A percentile compares a stretch with the other conserved stretches of the same genome.
Evolutionary conservation across 2,888 invertebrate species (phyloP).

Genomic region (Oligia fasciuncula): DNA sequence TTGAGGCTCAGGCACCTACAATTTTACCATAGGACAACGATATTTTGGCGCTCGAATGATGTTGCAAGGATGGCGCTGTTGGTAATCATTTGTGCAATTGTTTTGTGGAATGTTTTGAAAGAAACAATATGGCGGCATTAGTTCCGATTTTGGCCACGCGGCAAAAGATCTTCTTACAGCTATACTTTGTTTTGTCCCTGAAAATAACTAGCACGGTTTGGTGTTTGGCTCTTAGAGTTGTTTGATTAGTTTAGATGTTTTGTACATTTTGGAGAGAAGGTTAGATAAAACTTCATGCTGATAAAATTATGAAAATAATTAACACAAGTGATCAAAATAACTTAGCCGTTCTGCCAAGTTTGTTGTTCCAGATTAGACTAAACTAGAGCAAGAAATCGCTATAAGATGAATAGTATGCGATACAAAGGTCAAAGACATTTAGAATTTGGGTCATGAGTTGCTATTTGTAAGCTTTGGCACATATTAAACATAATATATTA

Average conservation of each 20-base stretch:
- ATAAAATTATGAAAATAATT: not conserved
- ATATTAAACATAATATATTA: conserved; percentile 51
- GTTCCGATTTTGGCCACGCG: not conserved
- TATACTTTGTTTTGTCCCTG: not conserved
- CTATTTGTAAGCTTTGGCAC: conserved; percentile 49
- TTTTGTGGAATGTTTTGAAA: too few species aligned
- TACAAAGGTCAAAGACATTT: conserved; percentile 22
- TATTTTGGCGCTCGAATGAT: not conserved
- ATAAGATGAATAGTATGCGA: not conserved
- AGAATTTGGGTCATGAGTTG: conserved; percentile 41
- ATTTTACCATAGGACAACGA: not conserved
- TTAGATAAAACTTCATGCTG: too few species aligned
- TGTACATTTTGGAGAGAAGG: not conserved
- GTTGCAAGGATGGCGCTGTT: too few species aligned
- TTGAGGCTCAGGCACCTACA: not conserved
- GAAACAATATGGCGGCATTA: not conserved
- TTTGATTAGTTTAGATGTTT: not conserved
- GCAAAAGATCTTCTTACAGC: not conserved
- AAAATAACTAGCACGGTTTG: not conserved
- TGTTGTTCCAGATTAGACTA: not conserved
- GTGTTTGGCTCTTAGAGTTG: not conserved
- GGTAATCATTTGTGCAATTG: not conserved
- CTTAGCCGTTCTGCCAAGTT: not conserved
- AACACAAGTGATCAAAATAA: not conserved
- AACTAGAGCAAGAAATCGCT: not conserved